Conservation (phyloP, 2,113 vertebrate genomes). For the Ammodytes dubius region DNA sequence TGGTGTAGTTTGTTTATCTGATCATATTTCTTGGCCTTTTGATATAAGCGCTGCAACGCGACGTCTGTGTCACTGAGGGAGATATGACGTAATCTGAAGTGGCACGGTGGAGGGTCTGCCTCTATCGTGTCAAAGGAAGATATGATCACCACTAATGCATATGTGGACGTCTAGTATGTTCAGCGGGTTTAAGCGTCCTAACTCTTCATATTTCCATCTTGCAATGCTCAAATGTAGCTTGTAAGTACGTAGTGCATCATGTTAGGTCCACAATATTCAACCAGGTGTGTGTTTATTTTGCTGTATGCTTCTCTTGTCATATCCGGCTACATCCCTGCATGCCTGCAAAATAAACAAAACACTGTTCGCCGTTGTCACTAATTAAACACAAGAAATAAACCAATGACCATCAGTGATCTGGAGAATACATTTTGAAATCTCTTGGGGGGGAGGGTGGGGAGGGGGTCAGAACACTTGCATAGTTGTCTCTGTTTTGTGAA, state of each 20-base stretch:
- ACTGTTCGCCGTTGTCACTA: background rate
- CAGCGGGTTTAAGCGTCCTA: conserved; percentile 2
- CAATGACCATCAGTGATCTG: too few species aligned
- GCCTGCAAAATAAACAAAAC: background rate
- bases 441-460: too few species aligned
- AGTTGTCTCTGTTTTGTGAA: background rate
- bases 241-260: background rate
- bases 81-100: background rate
- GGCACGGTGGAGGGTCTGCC: conserved; percentile 20
- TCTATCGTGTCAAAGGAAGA: conserved; percentile 5
- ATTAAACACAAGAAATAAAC: background rate
- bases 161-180: background rate
- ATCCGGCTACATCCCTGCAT: background rate
- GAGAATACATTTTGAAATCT: too few species aligned
- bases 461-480: background rate
- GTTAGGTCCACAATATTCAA: background rate
- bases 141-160: conserved; percentile 31
- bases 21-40: conserved; percentile 52
- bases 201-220: background rate
- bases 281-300: conserved; percentile 32
- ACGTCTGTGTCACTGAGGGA: conserved; percentile 9
- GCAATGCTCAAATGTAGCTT: background rate
- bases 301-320: background rate
- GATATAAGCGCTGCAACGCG: background rate
- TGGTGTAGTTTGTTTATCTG: conserved; percentile 27